Evolutionary conservation across 2,888 invertebrate genomes (phyloP), one percentile per base, ranked within the genome.

Genomic region (Oscheius sp.): DNA sequence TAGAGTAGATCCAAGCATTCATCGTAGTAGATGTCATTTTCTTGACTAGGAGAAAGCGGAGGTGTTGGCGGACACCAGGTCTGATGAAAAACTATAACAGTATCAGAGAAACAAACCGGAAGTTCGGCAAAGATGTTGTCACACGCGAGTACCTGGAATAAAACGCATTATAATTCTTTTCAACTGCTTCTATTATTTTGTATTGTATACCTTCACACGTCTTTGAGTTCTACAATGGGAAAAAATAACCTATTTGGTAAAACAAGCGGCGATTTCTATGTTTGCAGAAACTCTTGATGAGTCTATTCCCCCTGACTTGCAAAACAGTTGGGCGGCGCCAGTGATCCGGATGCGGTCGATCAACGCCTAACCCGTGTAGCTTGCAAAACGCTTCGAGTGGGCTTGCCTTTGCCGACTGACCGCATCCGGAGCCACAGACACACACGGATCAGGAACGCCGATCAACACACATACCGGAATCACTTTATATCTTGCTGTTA

Each of bases 1-100:
- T 97, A 97, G 77, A 96, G 92, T 88, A 94, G 94, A 76, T 93
- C 92, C 89, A 95, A 90, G 76, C 94, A 93, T 83, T 92, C 92
- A 89, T 97, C 96, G 82, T 95, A 93, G 91, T 95, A 95, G 73
- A 95, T 91, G 89, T 97, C 97, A 13, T 74, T 92, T 89, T 97
- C 96, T 29, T 58, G 74, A 29, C 59, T 71, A 86, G 95, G 95
- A 89, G 94, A 94, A 89, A 93, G 93, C 13, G 97, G 96, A 74
- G 97, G 97, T 23, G 97, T 97, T 73, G 96, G 97, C 70, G 97
- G 97, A 84, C 94, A 93, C 96, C 97, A 98, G 92, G 95, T 93
- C 96, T 96, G 55, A 35, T 68, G 56, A 64, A 45, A 56, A n/a
- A 56, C 7, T 27, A 18, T 16, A 27, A 6, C 23, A 25, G 27